These are phyloP conservation scores for Vimba vimba DNA, from an alignment of 2,113 vertebrate species.

Conservation along the genomic window DNA sequence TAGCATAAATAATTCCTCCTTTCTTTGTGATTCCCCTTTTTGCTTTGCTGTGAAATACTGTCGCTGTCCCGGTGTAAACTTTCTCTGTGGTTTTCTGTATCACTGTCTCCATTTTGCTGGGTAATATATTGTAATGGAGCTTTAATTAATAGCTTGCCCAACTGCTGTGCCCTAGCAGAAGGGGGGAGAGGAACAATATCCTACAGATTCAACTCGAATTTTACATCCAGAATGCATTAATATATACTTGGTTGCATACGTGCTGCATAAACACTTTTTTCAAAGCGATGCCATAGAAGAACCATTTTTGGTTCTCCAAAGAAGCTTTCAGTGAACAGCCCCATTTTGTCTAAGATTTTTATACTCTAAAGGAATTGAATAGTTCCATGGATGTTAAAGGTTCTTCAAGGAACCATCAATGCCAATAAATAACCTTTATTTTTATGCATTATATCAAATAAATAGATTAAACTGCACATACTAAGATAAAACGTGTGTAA, in stretches of 20 bases:
- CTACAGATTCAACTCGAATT: neutral
- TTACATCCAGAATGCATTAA: neutral
- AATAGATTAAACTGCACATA: neutral
- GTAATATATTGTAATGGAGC: slow-evolving; percentile 59
- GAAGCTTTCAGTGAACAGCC: too few relatives aligned
- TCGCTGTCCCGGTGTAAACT: slow-evolving; percentile 58
- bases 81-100: slow-evolving; percentile 59
- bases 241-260: neutral
- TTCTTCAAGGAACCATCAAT: too few relatives aligned
- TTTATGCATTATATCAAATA: neutral
- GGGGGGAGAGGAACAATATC: slow-evolving; percentile 21
- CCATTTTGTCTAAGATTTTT: too few relatives aligned
- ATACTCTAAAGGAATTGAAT: too few relatives aligned
- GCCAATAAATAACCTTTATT: too few relatives aligned
- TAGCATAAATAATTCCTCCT: slow-evolving; percentile 37
- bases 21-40: slow-evolving; percentile 29
- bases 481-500: neutral
- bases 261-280: too few relatives aligned
- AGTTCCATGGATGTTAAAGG: too few relatives aligned
- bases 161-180: slow-evolving; percentile 50
- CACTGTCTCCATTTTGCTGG: slow-evolving; percentile 54
- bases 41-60: slow-evolving; percentile 56
- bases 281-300: too few relatives aligned
- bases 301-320: too few relatives aligned
- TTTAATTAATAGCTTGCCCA: slow-evolving; percentile 62